These are phyloP conservation scores for Urechis unicinctus DNA, from an alignment of 2,888 invertebrate species.

Conservation along the genomic window DNA sequence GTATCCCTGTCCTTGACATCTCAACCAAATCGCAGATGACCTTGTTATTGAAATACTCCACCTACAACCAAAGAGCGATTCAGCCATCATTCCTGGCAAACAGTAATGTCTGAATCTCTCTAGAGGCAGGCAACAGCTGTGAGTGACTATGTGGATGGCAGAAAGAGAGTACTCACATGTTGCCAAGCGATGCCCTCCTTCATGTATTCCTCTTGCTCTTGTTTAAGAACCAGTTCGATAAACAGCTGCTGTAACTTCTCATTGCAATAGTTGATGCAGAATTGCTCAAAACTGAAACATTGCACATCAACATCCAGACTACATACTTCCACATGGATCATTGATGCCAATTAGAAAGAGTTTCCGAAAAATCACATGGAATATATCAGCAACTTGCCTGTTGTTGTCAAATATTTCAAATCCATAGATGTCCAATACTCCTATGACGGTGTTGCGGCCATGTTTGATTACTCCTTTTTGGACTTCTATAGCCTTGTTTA, in stretches of 20 bases:
- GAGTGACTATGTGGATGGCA: not conserved
- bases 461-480: slow-evolving; percentile 50
- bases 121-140: no score
- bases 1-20: slow-evolving; percentile 81
- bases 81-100: not conserved
- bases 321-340: no score
- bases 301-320: not conserved
- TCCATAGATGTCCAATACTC: slow-evolving; percentile 96
- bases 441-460: slow-evolving; percentile 75
- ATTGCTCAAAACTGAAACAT: slow-evolving; percentile 73
- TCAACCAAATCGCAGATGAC: slow-evolving; percentile 81
- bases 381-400: slow-evolving; percentile 67
- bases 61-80: slow-evolving; percentile 31
- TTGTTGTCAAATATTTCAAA: slow-evolving; percentile 97
- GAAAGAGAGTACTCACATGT: slow-evolving; percentile 56
- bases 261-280: slow-evolving; percentile 98
- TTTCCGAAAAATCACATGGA: not conserved
- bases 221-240: slow-evolving; percentile 93
- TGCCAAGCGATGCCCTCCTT: slow-evolving; percentile 94
- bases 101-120: not conserved
- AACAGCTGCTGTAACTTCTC: slow-evolving; percentile 97
- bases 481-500: slow-evolving; percentile 84
- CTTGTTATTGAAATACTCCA: slow-evolving; percentile 91
- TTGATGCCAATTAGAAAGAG: no score
- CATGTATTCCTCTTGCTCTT: slow-evolving; percentile 95